Base-by-base conservation (phyloP, 1,140 invertebrate genomes). In the Lepidurus apus region DNA sequence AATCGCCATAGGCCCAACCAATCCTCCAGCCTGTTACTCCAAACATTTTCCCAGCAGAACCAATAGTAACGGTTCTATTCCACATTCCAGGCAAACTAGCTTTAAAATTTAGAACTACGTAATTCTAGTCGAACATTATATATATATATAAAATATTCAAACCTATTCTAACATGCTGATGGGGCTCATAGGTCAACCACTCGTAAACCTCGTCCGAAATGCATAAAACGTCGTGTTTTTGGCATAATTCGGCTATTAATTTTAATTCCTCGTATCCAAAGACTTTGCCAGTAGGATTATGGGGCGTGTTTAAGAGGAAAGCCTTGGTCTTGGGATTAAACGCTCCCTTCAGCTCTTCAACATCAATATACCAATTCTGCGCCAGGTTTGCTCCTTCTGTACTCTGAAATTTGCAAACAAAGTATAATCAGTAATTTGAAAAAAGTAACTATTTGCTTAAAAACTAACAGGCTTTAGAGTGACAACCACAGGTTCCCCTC, bases 151-250 rank as follows among this genome's bases (percentile, higher is more conserved):
- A n/a, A n/a, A n/a, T n/a, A n/a, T n/a, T n/a, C 6, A 7, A n/a
- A 93, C 93, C 93, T 79, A 98, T 97, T 84, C 95, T 89, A 79
- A 97, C 90, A 86, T 98, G 97, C 84, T 95, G 88, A 73, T 90
- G 87, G 1, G 92, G 92, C 83, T 93, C 89, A 84, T 94, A 99
- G 26, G 96, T 92, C 82, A 99, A 90, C 94, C 96, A 98, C 86
- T 99, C 97, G 81, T 99, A 99, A 1, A 99, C 98, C 86, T 99
- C 98, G 87, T 99, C 97, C 8, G 95, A 92, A 26, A 99, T 87
- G 78, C 95, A 96, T 7, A 99, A 85, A 8, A 93, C 91, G 85
- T 99, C 92, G 88, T 95, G 92, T 84, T 98, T 96, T 82, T 93
- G 94, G 83, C 95, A 98, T 65, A 99, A 86, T 83, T 87, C 85